phyloP scores from a whole-genome alignment of 2,113 vertebrate species.

The Myiagra hebetior region DNA sequence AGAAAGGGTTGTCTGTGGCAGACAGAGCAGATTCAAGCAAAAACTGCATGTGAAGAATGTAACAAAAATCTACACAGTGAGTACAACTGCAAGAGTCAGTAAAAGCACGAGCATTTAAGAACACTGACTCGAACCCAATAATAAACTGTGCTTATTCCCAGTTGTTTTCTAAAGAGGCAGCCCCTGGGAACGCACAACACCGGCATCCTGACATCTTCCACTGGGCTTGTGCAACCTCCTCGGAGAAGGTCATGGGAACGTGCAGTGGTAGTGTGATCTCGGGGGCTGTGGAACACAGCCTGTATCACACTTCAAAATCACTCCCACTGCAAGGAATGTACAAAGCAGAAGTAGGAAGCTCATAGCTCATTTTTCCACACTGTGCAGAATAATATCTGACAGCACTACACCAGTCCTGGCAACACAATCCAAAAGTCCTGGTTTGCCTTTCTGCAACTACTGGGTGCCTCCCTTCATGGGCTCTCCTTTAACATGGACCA shows the following conservation, averaged over 20 bases:
- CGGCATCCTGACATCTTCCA: neutral
- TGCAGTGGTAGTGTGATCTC: fast-evolving
- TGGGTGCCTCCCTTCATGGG: neutral
- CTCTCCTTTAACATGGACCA: neutral
- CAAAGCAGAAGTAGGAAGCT: neutral
- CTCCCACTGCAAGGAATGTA: neutral
- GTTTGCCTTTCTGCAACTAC: neutral
- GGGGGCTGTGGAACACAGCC: neutral
- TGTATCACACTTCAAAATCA: neutral
- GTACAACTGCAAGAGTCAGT: neutral
- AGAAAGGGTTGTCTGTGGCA: neutral
- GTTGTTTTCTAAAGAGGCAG: neutral
- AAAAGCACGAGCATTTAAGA: neutral
- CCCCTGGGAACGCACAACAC: fast-evolving
- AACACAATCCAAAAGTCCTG: neutral
- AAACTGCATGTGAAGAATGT: neutral
- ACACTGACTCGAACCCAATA: neutral
- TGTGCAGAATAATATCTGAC: neutral
- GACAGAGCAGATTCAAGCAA: neutral
- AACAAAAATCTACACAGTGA: neutral
- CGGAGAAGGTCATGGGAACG: neutral
- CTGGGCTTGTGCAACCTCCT: neutral
- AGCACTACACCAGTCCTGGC: neutral
- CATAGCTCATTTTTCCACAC: neutral
- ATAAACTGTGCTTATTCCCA: neutral